Conservation (phyloP, 2,113 vertebrate genomes). For the Psilopogon haemacephalus region DNA sequence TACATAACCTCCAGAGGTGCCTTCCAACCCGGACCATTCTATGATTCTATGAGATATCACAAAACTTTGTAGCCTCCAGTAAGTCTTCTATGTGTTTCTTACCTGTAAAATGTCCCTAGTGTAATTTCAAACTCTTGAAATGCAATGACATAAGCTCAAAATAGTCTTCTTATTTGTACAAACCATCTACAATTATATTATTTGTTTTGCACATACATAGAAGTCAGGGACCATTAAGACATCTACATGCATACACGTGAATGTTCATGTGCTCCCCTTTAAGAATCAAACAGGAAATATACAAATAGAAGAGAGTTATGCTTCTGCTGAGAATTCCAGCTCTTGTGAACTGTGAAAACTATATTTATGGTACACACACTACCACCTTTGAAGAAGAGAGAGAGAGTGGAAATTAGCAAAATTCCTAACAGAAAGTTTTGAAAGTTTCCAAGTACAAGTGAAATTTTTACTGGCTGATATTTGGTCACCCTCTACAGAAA, state of each 20-base stretch:
- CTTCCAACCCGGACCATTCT: too few relatives aligned
- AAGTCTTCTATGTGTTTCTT: background rate
- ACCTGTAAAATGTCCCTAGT: background rate
- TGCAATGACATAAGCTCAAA: background rate
- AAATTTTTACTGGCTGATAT: background rate
- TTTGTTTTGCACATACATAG: background rate
- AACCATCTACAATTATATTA: background rate
- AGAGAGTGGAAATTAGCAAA: background rate
- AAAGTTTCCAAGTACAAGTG: background rate
- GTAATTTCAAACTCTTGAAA: background rate
- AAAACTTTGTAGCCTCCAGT: background rate
- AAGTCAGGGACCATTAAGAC: background rate
- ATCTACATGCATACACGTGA: rapidly evolving
- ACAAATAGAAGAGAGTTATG: background rate
- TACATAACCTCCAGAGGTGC: too few relatives aligned
- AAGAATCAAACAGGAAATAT: background rate
- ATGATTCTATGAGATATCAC: too few relatives aligned
- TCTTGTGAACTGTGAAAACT: background rate
- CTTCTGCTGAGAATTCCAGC: background rate
- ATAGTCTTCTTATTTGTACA: background rate
- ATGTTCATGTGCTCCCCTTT: background rate
- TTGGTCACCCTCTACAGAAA: background rate
- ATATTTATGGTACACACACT: background rate
- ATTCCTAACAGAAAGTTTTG: background rate
- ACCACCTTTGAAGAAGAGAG: background rate